Percentiles rank a stretch among this genome's conserved stretches.
Conservation (phyloP, 2,797 vertebrate genomes). For the Spheniscus humboldti region DNA sequence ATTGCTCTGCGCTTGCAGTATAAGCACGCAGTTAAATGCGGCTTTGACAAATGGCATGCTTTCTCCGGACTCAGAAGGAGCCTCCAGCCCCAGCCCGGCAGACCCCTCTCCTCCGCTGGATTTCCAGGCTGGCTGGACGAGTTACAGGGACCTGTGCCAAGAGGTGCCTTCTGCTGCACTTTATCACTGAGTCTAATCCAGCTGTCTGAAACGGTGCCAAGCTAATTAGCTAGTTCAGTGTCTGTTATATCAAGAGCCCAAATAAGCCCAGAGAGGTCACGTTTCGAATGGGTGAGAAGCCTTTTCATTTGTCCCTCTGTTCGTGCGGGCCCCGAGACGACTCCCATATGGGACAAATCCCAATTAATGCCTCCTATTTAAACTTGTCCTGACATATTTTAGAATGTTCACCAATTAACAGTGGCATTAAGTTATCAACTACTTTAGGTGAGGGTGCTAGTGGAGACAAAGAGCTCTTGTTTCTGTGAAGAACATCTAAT, state of each 20-base stretch:
- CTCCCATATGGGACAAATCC: constrained; percentile 37
- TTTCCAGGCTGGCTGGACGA: constrained; percentile 56
- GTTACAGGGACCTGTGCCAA: constrained; percentile 64
- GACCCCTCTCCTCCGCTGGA: constrained; percentile 43
- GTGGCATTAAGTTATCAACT: constrained; percentile 17
- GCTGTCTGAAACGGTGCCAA: constrained; percentile 70
- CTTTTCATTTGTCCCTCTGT: constrained; percentile 33
- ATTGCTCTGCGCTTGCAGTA: neutral
- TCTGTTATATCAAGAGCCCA: constrained; percentile 59
- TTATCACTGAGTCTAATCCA: constrained; percentile 68
- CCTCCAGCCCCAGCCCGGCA: constrained; percentile 42
- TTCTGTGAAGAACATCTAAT: neutral
- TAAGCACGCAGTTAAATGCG: neutral
- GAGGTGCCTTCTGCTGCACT: constrained; percentile 68
- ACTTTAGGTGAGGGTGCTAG: neutral
- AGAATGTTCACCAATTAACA: constrained; percentile 24
- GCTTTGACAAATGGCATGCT: constrained; percentile 42
- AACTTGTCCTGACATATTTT: constrained; percentile 21
- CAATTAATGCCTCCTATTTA: constrained; percentile 28
- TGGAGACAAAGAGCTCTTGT: neutral
- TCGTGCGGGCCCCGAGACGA: neutral
- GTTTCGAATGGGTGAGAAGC: neutral
- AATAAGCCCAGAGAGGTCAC: constrained; percentile 66
- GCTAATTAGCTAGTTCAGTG: constrained; percentile 73
- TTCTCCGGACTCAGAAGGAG: constrained; percentile 17